Base-by-base conservation (phyloP, 2,797 vertebrate species). In the Spea hammondii region DNA sequence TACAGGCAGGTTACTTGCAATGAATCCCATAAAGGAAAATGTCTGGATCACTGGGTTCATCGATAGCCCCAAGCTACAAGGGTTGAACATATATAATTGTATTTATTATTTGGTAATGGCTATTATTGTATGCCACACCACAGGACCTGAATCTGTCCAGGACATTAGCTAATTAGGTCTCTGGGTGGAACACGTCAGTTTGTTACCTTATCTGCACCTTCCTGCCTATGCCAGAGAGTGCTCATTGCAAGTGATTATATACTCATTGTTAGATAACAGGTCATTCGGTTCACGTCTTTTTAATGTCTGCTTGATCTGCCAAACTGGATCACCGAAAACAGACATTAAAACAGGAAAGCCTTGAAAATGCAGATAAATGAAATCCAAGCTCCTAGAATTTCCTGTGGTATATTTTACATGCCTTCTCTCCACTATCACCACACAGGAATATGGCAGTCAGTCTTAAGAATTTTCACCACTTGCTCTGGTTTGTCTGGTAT, bases 191-290 rank as follows among this genome's bases (percentile, higher is more conserved):
- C 74, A 67, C 68, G 53, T 66, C 51, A 5, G 48, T 72, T 32
- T 72, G 79, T 76, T 76, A 80, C 62, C 74, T 80, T 80, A 76
- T 76, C 74, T 76, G 64, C 47, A 67, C 53, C 62, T 67, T 72
- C 62, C 76, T 76, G 51, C 53, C 0, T 67, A 50, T 17, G 65
- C 54, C 53, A 62, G 48, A 69, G 8, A 78, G 65, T 46, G 54
- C 65, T 79, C 72, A 74, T 74, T 79, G 74, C 78, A 74, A 62
- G 48, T 79, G 65, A 79, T 79, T 74, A 74, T 70, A 62, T 73
- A 3, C 55, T 64, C 44, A 45, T 48, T 57, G 60, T 69, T 74
- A 69, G 71, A 70, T 55, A 79, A 66, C 65, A 69, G 59, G 13
- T 79, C 48, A 74, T 70, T 74, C 13, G 17, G 64, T 74, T 73